Base-by-base conservation (phyloP, 2,113 vertebrate species). In the Odocoileus hemionus region DNA sequence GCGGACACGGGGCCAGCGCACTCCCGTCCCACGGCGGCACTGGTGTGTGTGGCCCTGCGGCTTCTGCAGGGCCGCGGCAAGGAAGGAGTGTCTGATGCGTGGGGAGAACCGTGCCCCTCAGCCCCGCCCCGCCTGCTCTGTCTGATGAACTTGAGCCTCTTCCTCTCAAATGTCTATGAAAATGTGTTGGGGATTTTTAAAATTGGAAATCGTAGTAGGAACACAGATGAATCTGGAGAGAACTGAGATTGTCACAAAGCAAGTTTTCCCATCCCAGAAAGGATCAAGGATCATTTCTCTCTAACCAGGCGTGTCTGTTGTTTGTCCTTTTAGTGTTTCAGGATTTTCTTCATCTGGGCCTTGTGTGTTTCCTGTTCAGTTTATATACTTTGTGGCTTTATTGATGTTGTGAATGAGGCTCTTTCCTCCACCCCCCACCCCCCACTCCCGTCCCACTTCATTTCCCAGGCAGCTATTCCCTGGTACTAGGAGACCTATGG, bases 1-100 rank as follows among this genome's bases (percentile, higher is more conserved):
- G 14, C 19, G 13, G 3, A 26, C 55, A 5, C 43, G 17, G n/a
- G 43, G 58, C 25, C 0, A 0, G 54, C 1, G 0, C 1, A 25
- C 28, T 58, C 55, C 83, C 2, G 2, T 5, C 13, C 54, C 36
- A 0, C 0, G 0, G 67, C 21, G 39, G 43, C 50, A 7, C 12
- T 6, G 21, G 16, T 9, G 4, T 52, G 74, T 0, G 16, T 4
- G 39, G 14, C 57, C 5, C 0, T 1, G 1, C 0, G 12, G 58
- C 2, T n/a, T 47, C 47, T 12, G 3, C 5, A 1, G 30, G 57
- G 55, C 60, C 14, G 45, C 43, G 5, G 15, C 30, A 5, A 12
- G 36, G 55, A 0, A 9, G 30, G 15, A 28, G 9, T 26, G 0
- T 52, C 54, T 26, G 43, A 25, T 8, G 9, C 0, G 0, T 2